phyloP scores from a whole-genome alignment of 2,797 vertebrate species.

The Labroides dimidiatus region DNA sequence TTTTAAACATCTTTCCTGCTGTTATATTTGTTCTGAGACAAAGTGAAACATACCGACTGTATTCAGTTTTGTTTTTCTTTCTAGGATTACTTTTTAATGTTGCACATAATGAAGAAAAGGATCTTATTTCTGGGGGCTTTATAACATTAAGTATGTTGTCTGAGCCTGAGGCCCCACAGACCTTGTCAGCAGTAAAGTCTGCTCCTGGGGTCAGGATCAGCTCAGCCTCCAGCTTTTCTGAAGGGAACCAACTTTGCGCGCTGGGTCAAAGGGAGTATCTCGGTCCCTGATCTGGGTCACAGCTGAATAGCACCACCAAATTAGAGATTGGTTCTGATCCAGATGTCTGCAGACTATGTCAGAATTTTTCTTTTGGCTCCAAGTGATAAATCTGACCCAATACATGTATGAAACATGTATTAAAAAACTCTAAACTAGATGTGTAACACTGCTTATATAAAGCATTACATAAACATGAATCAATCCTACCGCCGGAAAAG shows the following conservation, averaged over 20 bases:
- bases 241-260: neutral
- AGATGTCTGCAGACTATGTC: neutral
- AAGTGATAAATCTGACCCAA: neutral
- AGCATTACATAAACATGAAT: conserved; percentile 76
- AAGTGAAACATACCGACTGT: no score
- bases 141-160: neutral
- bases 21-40: no score
- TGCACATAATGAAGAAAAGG: neutral
- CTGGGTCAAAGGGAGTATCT: neutral
- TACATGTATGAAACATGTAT: neutral
- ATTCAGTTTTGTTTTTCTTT: neutral
- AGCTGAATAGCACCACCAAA: conserved; percentile 2
- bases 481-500: conserved; percentile 3
- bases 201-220: neutral
- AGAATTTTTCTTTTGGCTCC: neutral
- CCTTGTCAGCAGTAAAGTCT: neutral
- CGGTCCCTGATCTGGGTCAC: conserved; percentile 40
- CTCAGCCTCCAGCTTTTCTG: neutral
- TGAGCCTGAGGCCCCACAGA: neutral
- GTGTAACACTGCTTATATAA: conserved; percentile 74
- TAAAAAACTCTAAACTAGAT: conserved; percentile 13
- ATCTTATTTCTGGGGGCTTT: neutral
- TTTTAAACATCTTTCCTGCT: no score
- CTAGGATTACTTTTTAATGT: neutral
- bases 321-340: neutral